Conservation (phyloP, 2,888 invertebrate genomes). For the Kuschelorhynchus macadamiae region DNA sequence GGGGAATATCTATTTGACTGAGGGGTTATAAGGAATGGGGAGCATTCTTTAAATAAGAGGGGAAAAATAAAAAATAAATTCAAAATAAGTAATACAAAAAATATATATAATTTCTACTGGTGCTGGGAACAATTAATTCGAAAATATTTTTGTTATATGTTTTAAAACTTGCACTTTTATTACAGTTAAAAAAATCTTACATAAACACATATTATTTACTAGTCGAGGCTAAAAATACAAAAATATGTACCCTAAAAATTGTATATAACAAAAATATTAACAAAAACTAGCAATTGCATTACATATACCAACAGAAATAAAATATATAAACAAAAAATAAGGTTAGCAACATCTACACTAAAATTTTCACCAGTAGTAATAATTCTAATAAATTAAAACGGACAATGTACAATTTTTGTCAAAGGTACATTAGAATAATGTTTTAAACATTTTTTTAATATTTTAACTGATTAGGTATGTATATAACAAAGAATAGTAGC, state of each 20-base stretch:
- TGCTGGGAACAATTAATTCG: conserved; percentile 61
- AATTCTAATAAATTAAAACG: conserved; percentile 62
- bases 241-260: conserved; percentile 49
- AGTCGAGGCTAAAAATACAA: conserved; percentile 53
- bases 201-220: conserved; percentile 55
- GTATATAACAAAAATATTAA: conserved; percentile 62
- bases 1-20: no score
- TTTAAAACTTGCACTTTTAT: conserved; percentile 60
- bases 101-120: conserved; percentile 65
- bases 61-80: conserved; percentile 14
- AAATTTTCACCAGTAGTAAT: conserved; percentile 63
- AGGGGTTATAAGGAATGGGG: no score
- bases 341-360: conserved; percentile 61
- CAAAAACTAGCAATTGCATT: conserved; percentile 59
- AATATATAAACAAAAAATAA: conserved; percentile 62
- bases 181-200: conserved; percentile 57
- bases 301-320: conserved; percentile 62
- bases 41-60: no score
- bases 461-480: conserved; percentile 54
- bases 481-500: conserved; percentile 57
- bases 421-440: conserved; percentile 60
- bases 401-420: conserved; percentile 61
- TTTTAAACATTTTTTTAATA: conserved; percentile 58
- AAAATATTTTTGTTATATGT: conserved; percentile 61
- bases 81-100: conserved; percentile 58